A percentile compares a stretch with the other conserved stretches of the same genome.
Conservation (phyloP, 2,113 vertebrate genomes). For the Dasyornis broadbenti region DNA sequence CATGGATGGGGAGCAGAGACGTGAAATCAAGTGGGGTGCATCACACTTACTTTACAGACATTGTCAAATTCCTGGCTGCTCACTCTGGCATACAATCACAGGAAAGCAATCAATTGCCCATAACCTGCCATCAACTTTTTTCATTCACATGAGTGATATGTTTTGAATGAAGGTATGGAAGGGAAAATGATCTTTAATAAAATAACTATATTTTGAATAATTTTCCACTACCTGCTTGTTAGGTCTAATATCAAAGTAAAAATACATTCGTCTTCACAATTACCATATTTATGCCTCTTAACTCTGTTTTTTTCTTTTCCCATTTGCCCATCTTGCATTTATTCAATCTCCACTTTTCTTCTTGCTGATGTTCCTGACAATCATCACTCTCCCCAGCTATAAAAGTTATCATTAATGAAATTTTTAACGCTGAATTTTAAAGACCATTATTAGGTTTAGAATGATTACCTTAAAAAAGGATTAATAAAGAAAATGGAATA, state of each 20-base stretch:
- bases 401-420: slow-evolving; percentile 28
- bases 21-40: not conserved
- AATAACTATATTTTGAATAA: slow-evolving; percentile 29
- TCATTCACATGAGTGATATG: not conserved
- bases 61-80: not conserved
- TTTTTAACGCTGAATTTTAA: slow-evolving; percentile 10
- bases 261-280: slow-evolving; percentile 38
- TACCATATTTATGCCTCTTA: slow-evolving; percentile 49
- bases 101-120: not conserved
- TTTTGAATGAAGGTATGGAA: slow-evolving; percentile 21
- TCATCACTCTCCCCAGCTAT: slow-evolving; percentile 8
- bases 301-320: slow-evolving; percentile 4
- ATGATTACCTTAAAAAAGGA: not conserved
- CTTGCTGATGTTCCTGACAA: slow-evolving; percentile 29
- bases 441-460: slow-evolving; percentile 2
- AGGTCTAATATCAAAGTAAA: slow-evolving; percentile 4
- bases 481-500: not conserved
- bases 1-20: not conserved
- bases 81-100: not conserved
- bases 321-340: slow-evolving; percentile 26
- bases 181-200: not conserved
- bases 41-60: not conserved
- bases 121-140: not conserved
- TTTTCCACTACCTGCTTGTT: slow-evolving; percentile 15
- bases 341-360: slow-evolving; percentile 3